Percentiles rank a stretch among this genome's conserved stretches.
Conservation (phyloP, 1,140 invertebrate genomes). For the Polyergus mexicanus region DNA sequence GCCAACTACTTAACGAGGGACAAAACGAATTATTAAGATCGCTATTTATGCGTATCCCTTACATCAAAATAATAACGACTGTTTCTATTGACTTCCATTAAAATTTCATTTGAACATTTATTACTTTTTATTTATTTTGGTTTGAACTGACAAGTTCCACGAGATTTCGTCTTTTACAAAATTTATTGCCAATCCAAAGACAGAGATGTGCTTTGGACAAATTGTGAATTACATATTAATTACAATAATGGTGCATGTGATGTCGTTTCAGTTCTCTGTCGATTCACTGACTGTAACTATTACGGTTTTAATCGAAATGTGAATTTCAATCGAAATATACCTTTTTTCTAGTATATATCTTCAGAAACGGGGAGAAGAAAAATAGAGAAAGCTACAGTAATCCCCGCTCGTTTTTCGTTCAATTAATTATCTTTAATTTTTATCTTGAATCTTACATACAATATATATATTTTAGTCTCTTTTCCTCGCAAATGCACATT, state of each 20-base stretch:
- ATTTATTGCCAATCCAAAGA: slow-evolving; percentile 57
- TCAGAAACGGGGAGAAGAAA: slow-evolving; percentile 57
- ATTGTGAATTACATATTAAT: slow-evolving; percentile 40
- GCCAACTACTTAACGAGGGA: slow-evolving; percentile 58
- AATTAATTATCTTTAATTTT: slow-evolving; percentile 14
- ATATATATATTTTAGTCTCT: slow-evolving; percentile 15
- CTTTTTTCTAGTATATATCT: slow-evolving; percentile 23
- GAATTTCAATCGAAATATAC: slow-evolving; percentile 7
- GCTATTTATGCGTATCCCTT: slow-evolving; percentile 20
- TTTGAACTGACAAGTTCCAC: slow-evolving; percentile 3
- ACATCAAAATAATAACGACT: slow-evolving; percentile 33
- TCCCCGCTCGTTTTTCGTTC: slow-evolving; percentile 40
- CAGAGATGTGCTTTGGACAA: slow-evolving; percentile 42
- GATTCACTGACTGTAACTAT: slow-evolving; percentile 9
- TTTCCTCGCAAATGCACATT: slow-evolving; percentile 21
- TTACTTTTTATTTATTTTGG: slow-evolving; percentile 7
- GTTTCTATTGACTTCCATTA: slow-evolving; percentile 55
- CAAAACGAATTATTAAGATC: slow-evolving; percentile 29
- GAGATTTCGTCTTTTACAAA: slow-evolving; percentile 46
- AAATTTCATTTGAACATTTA: slow-evolving; percentile 46
- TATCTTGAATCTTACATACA: slow-evolving; percentile 27
- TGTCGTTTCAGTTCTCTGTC: slow-evolving; percentile 34
- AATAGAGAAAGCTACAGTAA: slow-evolving; percentile 65
- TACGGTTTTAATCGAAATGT: background rate
- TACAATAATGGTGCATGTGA: slow-evolving; percentile 1